Evolutionary conservation across 1,140 invertebrate genomes (phyloP).

Genomic region (Melipona quadrifasciata): DNA sequence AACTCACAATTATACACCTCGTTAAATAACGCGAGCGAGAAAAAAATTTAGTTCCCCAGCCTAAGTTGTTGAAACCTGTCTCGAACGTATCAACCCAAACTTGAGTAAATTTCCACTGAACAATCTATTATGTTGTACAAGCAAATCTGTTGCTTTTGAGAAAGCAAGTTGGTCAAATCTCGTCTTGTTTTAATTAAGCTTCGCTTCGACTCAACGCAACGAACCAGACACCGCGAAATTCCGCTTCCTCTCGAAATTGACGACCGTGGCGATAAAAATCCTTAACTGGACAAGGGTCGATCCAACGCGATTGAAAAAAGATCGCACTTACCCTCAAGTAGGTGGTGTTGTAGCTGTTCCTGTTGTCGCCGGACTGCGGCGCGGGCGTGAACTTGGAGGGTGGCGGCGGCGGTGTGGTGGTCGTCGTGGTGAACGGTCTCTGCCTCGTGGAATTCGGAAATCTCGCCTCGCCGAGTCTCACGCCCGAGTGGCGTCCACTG

Average conservation of each 20-base stretch:
- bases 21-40: no score
- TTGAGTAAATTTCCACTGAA: no score
- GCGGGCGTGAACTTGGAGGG: slow-evolving; percentile 26
- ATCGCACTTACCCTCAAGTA: slow-evolving; percentile 61
- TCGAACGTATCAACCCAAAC: no score
- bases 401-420: slow-evolving; percentile 61
- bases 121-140: no score
- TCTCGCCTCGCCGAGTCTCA: slow-evolving; percentile 75
- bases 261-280: neutral
- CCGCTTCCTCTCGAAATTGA: neutral
- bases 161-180: no score
- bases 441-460: slow-evolving; percentile 75
- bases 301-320: neutral
- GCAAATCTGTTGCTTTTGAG: no score
- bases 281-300: neutral
- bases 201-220: neutral
- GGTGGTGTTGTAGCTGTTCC: slow-evolving; percentile 61
- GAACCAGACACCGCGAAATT: neutral
- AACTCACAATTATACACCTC: no score
- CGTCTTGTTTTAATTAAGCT: neutral
- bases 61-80: no score
- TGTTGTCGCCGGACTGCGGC: slow-evolving; percentile 48
- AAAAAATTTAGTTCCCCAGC: no score
- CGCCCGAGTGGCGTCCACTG: slow-evolving; percentile 68
- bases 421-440: slow-evolving; percentile 67